Evolutionary conservation across 2,888 invertebrate genomes (phyloP).

Genomic region (Eupithecia exiguata): DNA sequence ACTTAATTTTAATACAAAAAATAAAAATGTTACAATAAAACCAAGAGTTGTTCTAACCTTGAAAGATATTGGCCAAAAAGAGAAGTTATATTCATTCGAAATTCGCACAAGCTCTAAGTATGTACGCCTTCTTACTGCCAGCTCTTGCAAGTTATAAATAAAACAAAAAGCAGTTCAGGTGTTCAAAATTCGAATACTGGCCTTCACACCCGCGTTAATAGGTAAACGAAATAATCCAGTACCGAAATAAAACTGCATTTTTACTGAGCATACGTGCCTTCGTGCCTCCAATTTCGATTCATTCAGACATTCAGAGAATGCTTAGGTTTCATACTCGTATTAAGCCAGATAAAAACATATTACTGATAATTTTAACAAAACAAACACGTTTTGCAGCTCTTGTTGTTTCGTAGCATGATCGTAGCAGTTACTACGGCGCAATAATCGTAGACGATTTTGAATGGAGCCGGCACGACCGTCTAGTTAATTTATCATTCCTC

Average conservation of each 20-base stretch:
- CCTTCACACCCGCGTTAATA: slow-evolving; percentile 41
- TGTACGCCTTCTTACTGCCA: neutral
- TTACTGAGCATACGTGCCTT: slow-evolving; percentile 43
- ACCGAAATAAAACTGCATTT: slow-evolving; percentile 49
- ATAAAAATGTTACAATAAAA: neutral
- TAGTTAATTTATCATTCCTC: slow-evolving; percentile 38
- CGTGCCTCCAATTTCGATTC: slow-evolving; percentile 25
- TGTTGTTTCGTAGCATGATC: slow-evolving; percentile 24
- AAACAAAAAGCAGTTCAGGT: slow-evolving; percentile 23
- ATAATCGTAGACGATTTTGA: slow-evolving; percentile 21
- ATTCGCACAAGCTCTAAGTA: neutral
- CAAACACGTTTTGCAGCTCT: slow-evolving; percentile 7
- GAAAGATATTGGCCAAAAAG: neutral
- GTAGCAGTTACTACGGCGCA: slow-evolving; percentile 18
- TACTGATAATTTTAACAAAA: neutral
- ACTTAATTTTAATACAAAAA: neutral
- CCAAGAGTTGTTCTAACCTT: neutral
- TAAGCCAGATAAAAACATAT: neutral
- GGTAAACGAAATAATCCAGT: slow-evolving; percentile 48
- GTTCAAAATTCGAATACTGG: slow-evolving; percentile 18
- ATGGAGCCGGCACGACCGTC: slow-evolving; percentile 21
- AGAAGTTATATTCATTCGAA: neutral
- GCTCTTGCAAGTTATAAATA: slow-evolving; percentile 19
- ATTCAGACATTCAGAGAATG: neutral
- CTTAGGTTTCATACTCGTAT: neutral